These are phyloP conservation scores for Neodontobutis hainanensis DNA, from an alignment of 2,113 vertebrate genomes.

Conservation along the genomic window DNA sequence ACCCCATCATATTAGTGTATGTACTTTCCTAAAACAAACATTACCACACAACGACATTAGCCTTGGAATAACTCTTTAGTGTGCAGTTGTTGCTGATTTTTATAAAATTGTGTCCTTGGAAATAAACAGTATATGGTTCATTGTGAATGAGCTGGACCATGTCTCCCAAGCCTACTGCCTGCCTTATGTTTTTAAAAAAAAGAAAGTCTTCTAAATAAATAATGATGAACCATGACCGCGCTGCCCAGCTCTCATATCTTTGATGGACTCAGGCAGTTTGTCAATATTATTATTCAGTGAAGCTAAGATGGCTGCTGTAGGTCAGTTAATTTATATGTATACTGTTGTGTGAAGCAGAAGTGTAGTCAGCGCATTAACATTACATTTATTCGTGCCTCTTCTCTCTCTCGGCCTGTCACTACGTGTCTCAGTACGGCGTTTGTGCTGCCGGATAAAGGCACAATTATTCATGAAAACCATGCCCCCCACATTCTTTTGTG, in stretches of 20 bases:
- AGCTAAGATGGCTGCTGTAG: slow-evolving; percentile 16
- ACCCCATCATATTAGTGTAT: too few species aligned
- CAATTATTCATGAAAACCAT: slow-evolving; percentile 56
- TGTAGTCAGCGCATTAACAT: slow-evolving; percentile 3
- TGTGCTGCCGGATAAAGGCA: slow-evolving; percentile 27
- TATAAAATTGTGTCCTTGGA: background rate
- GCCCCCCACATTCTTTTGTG: slow-evolving; percentile 31
- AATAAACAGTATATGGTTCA: background rate
- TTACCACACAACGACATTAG: too few species aligned
- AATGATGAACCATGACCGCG: slow-evolving; percentile 19
- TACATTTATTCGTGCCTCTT: slow-evolving; percentile 2
- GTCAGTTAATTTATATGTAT: slow-evolving; percentile 15
- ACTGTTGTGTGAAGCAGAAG: slow-evolving; percentile 6
- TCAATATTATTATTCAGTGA: slow-evolving; percentile 35
- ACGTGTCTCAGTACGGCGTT: slow-evolving; percentile 22
- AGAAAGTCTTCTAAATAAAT: slow-evolving; percentile 22
- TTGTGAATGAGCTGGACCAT: too few species aligned
- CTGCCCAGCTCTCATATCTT: slow-evolving; percentile 3
- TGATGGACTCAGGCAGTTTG: slow-evolving; percentile 28
- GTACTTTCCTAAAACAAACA: too few species aligned
- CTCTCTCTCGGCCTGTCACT: slow-evolving; percentile 12
- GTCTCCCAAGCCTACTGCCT: background rate
- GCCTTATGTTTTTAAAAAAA: slow-evolving; percentile 8
- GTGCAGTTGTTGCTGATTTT: background rate
- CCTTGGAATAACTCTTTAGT: too few species aligned